Evolutionary conservation across 2,888 invertebrate genomes (phyloP).

Genomic region (Apoda limacodes): DNA sequence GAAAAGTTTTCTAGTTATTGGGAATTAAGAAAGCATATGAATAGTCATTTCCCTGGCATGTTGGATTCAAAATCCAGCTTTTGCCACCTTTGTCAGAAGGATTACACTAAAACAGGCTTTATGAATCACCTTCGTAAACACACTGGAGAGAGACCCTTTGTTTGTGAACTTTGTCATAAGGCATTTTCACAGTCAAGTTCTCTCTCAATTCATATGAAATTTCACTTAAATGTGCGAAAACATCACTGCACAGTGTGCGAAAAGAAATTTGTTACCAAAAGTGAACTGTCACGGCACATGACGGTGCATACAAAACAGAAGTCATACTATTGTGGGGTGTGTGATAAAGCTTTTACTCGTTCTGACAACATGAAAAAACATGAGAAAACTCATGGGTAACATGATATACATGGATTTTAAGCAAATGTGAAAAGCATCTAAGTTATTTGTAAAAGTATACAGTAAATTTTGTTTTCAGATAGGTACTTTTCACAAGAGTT

Average conservation of each 20-base stretch:
- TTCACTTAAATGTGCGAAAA: slow-evolving; percentile 63
- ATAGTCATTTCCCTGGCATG: slow-evolving; percentile 65
- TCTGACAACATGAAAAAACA: slow-evolving; percentile 69
- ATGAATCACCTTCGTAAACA: slow-evolving; percentile 67
- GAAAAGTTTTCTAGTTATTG: slow-evolving; percentile 64
- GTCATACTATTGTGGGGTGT: slow-evolving; percentile 65
- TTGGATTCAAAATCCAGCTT: slow-evolving; percentile 65
- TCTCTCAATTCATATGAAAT: slow-evolving; percentile 66
- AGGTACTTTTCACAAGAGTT: slow-evolving; percentile 39
- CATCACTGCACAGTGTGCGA: slow-evolving; percentile 66
- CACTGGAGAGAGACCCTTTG: slow-evolving; percentile 64
- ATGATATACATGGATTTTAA: slow-evolving; percentile 10
- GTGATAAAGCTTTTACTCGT: slow-evolving; percentile 65
- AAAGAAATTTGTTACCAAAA: slow-evolving; percentile 67
- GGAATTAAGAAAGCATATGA: slow-evolving; percentile 63
- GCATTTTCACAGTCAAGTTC: slow-evolving; percentile 67
- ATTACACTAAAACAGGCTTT: slow-evolving; percentile 65
- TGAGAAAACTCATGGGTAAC: slow-evolving; percentile 65
- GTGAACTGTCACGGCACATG: slow-evolving; percentile 68
- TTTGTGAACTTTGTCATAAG: slow-evolving; percentile 64
- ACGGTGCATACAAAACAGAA: slow-evolving; percentile 67
- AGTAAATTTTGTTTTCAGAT: too few relatives aligned
- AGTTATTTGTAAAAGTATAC: slow-evolving; percentile 13
- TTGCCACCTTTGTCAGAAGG: slow-evolving; percentile 66
- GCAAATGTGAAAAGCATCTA: slow-evolving; percentile 16